These are phyloP conservation scores for Microtus obscurus DNA, from an alignment of 2,797 vertebrate genomes.

Conservation along the genomic window DNA sequence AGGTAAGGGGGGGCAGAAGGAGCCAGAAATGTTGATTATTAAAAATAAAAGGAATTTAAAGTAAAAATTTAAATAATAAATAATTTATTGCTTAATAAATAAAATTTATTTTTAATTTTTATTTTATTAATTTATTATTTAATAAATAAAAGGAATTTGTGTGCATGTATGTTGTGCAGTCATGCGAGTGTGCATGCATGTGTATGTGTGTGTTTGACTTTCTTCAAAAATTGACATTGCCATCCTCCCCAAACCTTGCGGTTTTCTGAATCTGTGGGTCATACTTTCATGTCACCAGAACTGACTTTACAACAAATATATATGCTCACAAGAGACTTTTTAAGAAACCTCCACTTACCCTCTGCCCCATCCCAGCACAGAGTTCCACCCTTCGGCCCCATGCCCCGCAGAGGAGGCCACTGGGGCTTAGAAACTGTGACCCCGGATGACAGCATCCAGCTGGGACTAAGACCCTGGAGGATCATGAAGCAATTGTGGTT, in stretches of 20 bases:
- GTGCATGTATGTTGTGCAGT: neutral
- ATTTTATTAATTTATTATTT: no score
- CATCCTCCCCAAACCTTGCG: neutral
- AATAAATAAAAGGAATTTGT: neutral
- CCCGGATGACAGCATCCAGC: rapidly evolving
- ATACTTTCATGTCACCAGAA: neutral
- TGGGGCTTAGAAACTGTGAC: neutral
- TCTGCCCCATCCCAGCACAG: rapidly evolving
- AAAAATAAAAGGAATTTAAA: no score
- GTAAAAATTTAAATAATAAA: no score
- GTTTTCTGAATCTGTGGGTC: neutral
- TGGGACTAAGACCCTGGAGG: neutral
- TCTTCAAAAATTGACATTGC: neutral
- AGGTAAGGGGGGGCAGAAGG: neutral
- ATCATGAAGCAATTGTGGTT: neutral
- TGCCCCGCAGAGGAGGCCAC: neutral
- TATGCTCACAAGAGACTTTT: neutral
- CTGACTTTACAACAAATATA: neutral
- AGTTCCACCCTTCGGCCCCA: neutral
- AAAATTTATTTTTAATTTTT: no score
- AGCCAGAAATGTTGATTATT: neutral
- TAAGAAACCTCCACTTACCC: neutral
- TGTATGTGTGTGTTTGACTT: neutral
- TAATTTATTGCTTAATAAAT: no score
- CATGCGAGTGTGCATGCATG: neutral